Conservation (phyloP, 2,113 vertebrate genomes). For the Cariama cristata region DNA sequence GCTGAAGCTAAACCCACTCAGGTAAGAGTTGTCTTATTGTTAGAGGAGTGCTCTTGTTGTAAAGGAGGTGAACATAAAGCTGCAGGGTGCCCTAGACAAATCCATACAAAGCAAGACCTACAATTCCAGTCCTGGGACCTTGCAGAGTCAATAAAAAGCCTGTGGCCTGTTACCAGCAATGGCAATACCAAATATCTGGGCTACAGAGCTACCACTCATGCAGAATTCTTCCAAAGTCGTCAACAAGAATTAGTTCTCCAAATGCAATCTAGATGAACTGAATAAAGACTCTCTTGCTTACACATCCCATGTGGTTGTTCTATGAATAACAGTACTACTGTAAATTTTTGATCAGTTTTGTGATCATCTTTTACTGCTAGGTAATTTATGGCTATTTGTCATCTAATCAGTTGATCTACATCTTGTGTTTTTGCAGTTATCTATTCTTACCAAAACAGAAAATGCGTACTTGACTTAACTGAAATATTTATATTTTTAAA, state of each 20-base stretch:
- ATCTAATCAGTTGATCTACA: neutral
- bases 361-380: neutral
- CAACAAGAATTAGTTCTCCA: neutral
- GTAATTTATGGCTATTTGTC: neutral
- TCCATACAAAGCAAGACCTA: neutral
- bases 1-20: neutral
- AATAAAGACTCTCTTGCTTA: neutral
- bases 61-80: neutral
- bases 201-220: neutral
- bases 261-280: neutral
- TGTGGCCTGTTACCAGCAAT: neutral
- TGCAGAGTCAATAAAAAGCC: neutral
- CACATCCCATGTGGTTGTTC: neutral
- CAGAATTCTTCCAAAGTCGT: neutral
- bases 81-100: neutral
- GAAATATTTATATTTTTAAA: neutral
- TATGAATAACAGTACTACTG: neutral
- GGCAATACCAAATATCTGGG: neutral
- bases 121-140: neutral
- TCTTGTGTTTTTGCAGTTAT: neutral
- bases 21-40: rapidly evolving
- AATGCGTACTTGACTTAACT: neutral
- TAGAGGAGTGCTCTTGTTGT: neutral
- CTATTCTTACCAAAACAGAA: neutral
- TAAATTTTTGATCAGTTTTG: neutral